Conservation (phyloP, 2,113 vertebrate species). For the Macrotus californicus region DNA sequence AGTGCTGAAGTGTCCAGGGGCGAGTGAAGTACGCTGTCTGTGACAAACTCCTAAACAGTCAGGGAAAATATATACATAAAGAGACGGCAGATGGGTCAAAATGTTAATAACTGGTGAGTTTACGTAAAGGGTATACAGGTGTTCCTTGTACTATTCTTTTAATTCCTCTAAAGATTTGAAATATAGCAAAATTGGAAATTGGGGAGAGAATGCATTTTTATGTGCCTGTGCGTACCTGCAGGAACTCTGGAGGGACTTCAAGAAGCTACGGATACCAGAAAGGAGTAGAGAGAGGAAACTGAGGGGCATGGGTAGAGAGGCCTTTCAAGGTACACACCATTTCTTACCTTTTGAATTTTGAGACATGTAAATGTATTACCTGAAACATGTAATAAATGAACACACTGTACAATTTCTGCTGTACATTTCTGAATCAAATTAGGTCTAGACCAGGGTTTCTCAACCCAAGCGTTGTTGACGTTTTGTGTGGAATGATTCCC, state of each 20-base stretch:
- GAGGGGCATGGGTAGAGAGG: no score
- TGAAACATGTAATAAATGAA: neutral
- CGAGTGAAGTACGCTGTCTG: neutral
- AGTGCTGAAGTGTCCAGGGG: neutral
- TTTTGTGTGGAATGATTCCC: neutral
- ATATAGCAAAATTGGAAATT: neutral
- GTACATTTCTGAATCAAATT: neutral
- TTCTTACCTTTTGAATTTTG: neutral
- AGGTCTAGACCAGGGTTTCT: neutral
- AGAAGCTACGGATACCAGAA: neutral
- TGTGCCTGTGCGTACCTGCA: neutral
- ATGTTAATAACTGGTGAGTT: neutral
- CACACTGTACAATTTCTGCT: neutral
- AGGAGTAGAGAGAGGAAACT: no score
- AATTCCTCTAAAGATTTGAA: neutral
- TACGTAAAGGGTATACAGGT: neutral
- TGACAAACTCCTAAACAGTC: neutral
- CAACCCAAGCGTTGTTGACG: neutral
- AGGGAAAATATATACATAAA: neutral
- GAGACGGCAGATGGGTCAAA: neutral
- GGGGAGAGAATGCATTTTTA: neutral
- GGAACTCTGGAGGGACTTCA: neutral
- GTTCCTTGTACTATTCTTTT: neutral
- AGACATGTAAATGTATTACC: neutral
- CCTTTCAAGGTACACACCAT: neutral